A percentile compares a stretch with the other conserved stretches of the same genome.
These are phyloP conservation scores for Adelphocoris suturalis DNA, from an alignment of 2,888 invertebrate genomes.

Conservation along the genomic window DNA sequence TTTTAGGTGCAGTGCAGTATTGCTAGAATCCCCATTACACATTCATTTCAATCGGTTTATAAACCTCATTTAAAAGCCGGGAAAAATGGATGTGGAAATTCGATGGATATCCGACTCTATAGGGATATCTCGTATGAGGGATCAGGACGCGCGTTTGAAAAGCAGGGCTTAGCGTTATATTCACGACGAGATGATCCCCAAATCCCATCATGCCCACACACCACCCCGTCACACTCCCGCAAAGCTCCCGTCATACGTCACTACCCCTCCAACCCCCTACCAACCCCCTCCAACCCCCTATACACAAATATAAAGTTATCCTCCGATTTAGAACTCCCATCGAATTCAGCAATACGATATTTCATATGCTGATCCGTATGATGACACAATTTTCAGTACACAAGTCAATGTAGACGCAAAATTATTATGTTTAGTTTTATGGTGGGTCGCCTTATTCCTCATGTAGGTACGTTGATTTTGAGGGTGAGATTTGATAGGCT, in stretches of 20 bases:
- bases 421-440: too few species aligned
- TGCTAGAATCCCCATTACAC: too few species aligned
- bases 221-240: background rate
- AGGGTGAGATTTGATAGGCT: too few species aligned
- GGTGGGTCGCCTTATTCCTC: too few species aligned
- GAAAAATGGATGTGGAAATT: too few species aligned
- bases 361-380: background rate
- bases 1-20: too few species aligned
- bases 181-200: background rate
- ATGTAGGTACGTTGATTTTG: too few species aligned
- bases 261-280: background rate
- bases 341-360: background rate
- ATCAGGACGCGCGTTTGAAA: background rate
- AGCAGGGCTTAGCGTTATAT: background rate
- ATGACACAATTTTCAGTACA: background rate
- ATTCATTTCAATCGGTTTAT: too few species aligned
- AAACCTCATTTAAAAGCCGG: too few species aligned
- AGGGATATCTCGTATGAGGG: background rate
- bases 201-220: background rate
- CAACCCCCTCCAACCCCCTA: background rate
- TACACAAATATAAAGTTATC: background rate
- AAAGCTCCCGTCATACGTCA: background rate
- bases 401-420: too few species aligned
- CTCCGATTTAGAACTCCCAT: background rate
- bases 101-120: too few species aligned